Evolutionary conservation across 30 jellyfish, hydroid and myxozoan species (phyloP).

Genomic region (Chrysaora quinquecirrha): DNA sequence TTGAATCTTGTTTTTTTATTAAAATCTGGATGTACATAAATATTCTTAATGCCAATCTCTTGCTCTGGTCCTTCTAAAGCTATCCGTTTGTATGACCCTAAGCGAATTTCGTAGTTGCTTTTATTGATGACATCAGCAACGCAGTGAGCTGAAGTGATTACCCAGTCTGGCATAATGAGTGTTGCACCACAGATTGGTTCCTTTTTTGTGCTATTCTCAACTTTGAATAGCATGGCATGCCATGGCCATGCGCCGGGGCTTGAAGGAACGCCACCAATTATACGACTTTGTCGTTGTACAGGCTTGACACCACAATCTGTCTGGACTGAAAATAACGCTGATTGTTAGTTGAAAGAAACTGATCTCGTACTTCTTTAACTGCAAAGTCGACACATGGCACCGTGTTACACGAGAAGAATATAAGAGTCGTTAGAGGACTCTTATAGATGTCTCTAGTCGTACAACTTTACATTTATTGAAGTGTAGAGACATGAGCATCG

Average conservation of each 20-base stretch:
- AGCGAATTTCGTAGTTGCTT: conserved; percentile 4
- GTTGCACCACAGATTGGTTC: conserved; percentile 67
- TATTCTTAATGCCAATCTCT: conserved; percentile 25
- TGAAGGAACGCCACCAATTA: conserved; percentile 65
- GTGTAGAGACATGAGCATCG: too few relatives aligned
- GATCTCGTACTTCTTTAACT: too few relatives aligned
- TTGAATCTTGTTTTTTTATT: conserved; percentile 12
- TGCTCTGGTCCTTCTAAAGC: conserved; percentile 13
- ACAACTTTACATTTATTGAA: too few relatives aligned
- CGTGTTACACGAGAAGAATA: too few relatives aligned
- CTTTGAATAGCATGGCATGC: conserved; percentile 67
- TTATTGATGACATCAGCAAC: conserved; percentile 44
- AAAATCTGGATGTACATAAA: conserved; percentile 60
- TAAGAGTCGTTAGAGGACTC: too few relatives aligned
- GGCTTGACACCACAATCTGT: conserved; percentile 9
- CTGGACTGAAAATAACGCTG: neutral
- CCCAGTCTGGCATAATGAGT: conserved; percentile 54
- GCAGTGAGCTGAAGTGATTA: conserved; percentile 83
- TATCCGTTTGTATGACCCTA: conserved; percentile 21
- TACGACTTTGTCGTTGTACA: conserved; percentile 7
- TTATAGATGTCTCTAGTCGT: too few relatives aligned
- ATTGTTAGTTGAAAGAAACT: too few relatives aligned
- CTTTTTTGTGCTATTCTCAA: neutral
- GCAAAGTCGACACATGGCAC: too few relatives aligned
- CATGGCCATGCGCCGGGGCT: conserved; percentile 81